Conservation (phyloP, 1,140 invertebrate species). For the Condylostylus longicornis region DNA sequence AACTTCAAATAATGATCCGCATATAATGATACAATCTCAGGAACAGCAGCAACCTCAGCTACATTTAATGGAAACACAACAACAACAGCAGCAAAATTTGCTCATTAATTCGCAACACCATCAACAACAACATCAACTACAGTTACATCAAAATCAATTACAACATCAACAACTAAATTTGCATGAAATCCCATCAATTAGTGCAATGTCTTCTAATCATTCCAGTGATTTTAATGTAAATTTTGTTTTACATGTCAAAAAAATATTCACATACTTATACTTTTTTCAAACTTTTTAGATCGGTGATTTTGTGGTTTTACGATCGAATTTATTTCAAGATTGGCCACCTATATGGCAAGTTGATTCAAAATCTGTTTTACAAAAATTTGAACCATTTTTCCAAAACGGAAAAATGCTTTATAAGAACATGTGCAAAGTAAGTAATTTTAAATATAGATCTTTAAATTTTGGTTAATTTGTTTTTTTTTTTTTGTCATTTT, state of each 20-base stretch:
- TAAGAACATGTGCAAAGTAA: constrained; percentile 74
- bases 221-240: no score
- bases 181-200: constrained; percentile 1
- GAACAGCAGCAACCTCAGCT: constrained; percentile 13
- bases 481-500: constrained; percentile 30
- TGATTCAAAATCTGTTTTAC: constrained; percentile 69
- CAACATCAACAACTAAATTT: constrained; percentile 13
- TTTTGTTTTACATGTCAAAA: no score
- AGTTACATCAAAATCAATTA: constrained; percentile 3
- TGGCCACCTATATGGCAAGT: constrained; percentile 74
- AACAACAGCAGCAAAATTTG: constrained; percentile 13
- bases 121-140: constrained; percentile 5
- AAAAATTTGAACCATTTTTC: constrained; percentile 73
- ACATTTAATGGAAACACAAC: constrained; percentile 10
- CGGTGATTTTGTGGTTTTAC: constrained; percentile 71
- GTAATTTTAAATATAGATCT: constrained; percentile 10
- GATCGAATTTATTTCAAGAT: constrained; percentile 54
- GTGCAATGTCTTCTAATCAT: no score
- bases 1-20: no score
- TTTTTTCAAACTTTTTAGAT: constrained; percentile 39
- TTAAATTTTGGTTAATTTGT: constrained; percentile 9
- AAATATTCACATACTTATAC: constrained; percentile 4
- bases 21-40: no score
- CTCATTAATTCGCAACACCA: constrained; percentile 11
- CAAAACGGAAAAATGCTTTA: constrained; percentile 67